Percentiles rank a stretch among this genome's conserved stretches.
phyloP scores from a whole-genome alignment of 2,797 vertebrate genomes.

The Pachyuromys duprasi region DNA sequence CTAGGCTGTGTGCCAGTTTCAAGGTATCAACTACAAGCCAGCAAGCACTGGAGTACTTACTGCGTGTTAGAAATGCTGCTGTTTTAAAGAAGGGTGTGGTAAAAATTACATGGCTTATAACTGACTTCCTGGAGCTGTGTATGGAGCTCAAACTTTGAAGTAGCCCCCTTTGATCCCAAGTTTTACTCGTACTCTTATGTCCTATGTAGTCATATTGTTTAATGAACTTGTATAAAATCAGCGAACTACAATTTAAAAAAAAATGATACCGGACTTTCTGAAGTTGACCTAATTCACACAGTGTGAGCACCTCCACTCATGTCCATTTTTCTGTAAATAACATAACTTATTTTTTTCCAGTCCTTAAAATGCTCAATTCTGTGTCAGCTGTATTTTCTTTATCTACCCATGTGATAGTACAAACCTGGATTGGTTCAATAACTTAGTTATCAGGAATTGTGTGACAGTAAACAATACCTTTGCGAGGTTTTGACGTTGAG shows the following conservation, averaged over 20 bases:
- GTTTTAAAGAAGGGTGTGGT: not conserved
- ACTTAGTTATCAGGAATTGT: not conserved
- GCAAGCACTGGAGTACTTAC: not conserved
- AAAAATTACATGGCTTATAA: not conserved
- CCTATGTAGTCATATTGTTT: not conserved
- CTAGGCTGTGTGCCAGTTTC: not conserved
- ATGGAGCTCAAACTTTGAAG: not conserved
- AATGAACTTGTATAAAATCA: not conserved
- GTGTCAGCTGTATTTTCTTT: not conserved
- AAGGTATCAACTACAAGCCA: not conserved
- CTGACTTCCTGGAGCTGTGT: not conserved
- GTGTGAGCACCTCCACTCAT: too few relatives aligned
- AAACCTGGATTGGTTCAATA: too few relatives aligned
- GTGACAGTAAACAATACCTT: not conserved
- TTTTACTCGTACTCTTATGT: not conserved
- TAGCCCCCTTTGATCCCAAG: too few relatives aligned
- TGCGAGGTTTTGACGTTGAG: not conserved
- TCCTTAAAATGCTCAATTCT: not conserved
- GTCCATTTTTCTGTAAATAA: too few relatives aligned
- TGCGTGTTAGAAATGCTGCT: not conserved
- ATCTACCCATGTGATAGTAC: not conserved
- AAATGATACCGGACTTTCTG: not conserved
- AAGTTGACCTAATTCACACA: not conserved
- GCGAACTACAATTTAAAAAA: not conserved
- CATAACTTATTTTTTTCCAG: too few relatives aligned